A percentile compares a stretch with the other conserved stretches of the same genome.
Conservation (phyloP, 1,140 invertebrate genomes). For the Acyrthosiphon pisum region DNA sequence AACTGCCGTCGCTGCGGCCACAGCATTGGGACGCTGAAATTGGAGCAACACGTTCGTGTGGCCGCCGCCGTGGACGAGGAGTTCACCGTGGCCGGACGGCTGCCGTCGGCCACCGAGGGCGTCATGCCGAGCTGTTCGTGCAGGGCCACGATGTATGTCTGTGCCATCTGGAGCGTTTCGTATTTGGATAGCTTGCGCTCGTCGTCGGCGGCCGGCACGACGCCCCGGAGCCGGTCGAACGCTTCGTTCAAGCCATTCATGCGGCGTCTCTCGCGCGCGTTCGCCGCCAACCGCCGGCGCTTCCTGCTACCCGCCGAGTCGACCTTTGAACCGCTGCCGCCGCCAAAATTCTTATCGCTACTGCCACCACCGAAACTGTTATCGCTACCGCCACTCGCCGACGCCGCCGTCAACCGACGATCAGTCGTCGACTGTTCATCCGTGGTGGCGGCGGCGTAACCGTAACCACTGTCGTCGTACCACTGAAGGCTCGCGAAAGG, state of each 20-base stretch:
- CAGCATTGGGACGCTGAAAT: background rate
- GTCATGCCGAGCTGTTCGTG: slow-evolving; percentile 69
- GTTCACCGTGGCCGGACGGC: background rate
- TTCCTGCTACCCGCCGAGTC: background rate
- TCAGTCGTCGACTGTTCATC: background rate
- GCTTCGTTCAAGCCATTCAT: slow-evolving; percentile 96
- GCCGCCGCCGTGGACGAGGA: background rate
- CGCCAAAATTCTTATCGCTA: background rate
- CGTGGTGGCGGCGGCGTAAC: background rate
- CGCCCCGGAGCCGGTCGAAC: slow-evolving; percentile 87
- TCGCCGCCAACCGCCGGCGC: slow-evolving; percentile 82
- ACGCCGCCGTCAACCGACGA: background rate
- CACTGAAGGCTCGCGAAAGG: background rate
- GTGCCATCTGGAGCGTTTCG: slow-evolving; percentile 97
- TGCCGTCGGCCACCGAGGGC: background rate
- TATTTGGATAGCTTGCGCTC: slow-evolving; percentile 95
- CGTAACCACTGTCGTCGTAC: background rate
- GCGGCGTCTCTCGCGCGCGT: slow-evolving; percentile 86
- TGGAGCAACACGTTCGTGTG: background rate
- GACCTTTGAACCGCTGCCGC: background rate
- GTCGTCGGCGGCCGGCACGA: slow-evolving; percentile 83
- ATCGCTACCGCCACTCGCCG: background rate
- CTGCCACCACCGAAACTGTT: background rate
- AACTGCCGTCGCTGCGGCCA: background rate
- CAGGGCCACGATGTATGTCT: slow-evolving; percentile 90